These are phyloP conservation scores for Pseudorhiza aurosa DNA, from an alignment of 30 jellyfish, hydroid and myxozoan genomes.

Conservation along the genomic window DNA sequence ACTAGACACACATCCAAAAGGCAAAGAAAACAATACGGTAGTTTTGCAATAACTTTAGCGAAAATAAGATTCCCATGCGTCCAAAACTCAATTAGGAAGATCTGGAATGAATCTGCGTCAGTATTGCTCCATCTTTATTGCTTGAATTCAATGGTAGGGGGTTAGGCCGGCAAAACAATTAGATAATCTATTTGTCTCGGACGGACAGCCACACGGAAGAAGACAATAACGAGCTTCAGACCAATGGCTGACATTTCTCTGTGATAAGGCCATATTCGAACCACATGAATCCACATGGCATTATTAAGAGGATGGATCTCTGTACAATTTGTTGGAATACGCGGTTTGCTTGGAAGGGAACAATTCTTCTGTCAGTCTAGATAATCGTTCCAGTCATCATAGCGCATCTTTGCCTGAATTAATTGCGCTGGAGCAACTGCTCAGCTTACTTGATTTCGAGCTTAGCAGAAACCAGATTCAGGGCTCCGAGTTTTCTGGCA, in stretches of 20 bases:
- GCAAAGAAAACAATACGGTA: too few species aligned
- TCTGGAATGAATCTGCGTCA: background rate
- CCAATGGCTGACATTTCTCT: background rate
- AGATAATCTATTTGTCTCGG: background rate
- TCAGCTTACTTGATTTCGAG: too few species aligned
- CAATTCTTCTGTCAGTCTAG: too few species aligned
- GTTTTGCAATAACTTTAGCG: too few species aligned
- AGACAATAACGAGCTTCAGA: constrained; percentile 1
- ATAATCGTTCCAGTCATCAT: too few species aligned
- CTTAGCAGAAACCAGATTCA: too few species aligned
- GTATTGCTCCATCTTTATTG: background rate
- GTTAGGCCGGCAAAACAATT: constrained; percentile 15
- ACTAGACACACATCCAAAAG: too few species aligned
- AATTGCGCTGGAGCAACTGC: too few species aligned
- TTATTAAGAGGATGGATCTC: constrained; percentile 30
- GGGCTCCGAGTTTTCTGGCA: too few species aligned
- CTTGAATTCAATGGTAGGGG: constrained; percentile 1
- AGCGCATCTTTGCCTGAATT: too few species aligned
- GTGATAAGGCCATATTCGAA: background rate
- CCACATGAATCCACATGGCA: background rate
- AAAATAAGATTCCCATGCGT: background rate
- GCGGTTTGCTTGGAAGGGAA: constrained; percentile 24
- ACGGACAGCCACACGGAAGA: background rate
- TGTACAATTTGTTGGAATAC: constrained; percentile 26
- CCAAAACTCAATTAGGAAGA: constrained; percentile 11